Conservation (phyloP, 2,888 invertebrate genomes). For the Chloroclystis v-ata region DNA sequence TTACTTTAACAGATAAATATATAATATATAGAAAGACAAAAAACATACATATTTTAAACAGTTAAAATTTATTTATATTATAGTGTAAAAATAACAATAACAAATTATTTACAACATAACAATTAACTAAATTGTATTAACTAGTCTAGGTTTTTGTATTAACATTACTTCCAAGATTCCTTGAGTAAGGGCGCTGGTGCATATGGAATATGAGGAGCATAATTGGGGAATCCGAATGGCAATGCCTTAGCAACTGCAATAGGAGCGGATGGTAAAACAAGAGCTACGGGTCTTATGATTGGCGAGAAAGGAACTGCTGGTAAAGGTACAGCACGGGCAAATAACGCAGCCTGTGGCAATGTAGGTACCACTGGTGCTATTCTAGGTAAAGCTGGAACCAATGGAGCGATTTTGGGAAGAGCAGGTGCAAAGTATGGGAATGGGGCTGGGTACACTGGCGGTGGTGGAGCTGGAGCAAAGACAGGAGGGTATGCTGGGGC, state of each 20-base stretch:
- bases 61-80: slow-evolving; percentile 46
- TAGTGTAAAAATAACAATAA: slow-evolving; percentile 41
- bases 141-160: slow-evolving; percentile 29
- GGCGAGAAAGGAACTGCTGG: slow-evolving; percentile 47
- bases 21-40: no score
- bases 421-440: slow-evolving; percentile 20
- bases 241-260: slow-evolving; percentile 41
- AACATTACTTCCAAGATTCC: slow-evolving; percentile 59
- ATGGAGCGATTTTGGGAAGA: slow-evolving; percentile 24
- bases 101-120: slow-evolving; percentile 29
- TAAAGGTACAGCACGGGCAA: slow-evolving; percentile 30
- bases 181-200: slow-evolving; percentile 45
- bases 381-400: slow-evolving; percentile 25
- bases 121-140: slow-evolving; percentile 15
- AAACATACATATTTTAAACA: slow-evolving; percentile 11
- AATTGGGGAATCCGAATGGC: slow-evolving; percentile 39
- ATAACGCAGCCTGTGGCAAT: slow-evolving; percentile 34
- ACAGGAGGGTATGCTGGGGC: slow-evolving; percentile 25
- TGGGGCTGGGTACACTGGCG: slow-evolving; percentile 28
- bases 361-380: slow-evolving; percentile 23
- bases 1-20: no score
- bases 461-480: slow-evolving; percentile 27
- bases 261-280: slow-evolving; percentile 47
- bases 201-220: slow-evolving; percentile 42
- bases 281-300: slow-evolving; percentile 41